phyloP scores from a whole-genome alignment of 2,113 vertebrate species.

The Rhynchopsitta pachyrhyncha region DNA sequence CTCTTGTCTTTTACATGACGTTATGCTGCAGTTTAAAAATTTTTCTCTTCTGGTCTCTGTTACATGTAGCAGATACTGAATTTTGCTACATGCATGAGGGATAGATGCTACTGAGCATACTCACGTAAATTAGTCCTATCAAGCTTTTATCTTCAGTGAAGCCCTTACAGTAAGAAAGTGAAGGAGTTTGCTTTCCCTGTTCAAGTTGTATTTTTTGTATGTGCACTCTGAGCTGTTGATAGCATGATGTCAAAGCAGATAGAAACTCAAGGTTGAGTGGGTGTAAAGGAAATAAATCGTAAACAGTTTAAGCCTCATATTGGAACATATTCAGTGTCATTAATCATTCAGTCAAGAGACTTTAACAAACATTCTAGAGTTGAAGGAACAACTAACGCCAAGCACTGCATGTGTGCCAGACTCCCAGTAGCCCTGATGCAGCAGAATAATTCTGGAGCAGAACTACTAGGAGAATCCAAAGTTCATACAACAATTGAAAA shows the following conservation, averaged over 20 bases:
- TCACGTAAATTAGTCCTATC: background rate
- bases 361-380: background rate
- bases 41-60: background rate
- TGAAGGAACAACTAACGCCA: background rate
- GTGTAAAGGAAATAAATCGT: background rate
- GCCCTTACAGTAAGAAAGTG: background rate
- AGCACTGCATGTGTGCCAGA: background rate
- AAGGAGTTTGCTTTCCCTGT: background rate
- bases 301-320: background rate
- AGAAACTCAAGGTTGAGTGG: background rate
- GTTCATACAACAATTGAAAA: background rate
- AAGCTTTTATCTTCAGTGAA: background rate
- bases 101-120: background rate
- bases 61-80: background rate
- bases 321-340: background rate
- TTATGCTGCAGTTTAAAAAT: background rate
- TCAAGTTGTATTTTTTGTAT: background rate
- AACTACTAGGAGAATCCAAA: background rate
- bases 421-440: background rate
- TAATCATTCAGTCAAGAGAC: background rate
- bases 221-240: background rate
- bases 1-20: background rate
- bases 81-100: background rate
- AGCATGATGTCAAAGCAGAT: background rate
- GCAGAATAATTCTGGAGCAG: background rate